Conservation (phyloP, 53 echinoderm and acorn worm species). For the Paracentrotus lividus region DNA sequence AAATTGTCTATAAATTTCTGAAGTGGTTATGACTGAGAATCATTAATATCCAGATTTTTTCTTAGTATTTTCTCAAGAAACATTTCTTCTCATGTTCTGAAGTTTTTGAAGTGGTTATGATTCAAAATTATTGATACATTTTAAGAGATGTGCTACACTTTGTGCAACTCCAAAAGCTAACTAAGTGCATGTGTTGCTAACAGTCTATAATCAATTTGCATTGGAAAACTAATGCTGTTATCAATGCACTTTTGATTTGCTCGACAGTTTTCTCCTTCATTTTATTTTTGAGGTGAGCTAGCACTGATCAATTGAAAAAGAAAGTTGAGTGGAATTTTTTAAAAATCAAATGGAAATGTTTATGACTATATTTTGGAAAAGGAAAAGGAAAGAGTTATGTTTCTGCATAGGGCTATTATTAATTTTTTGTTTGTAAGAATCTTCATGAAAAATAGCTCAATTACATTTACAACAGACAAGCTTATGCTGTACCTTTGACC, state of each 20-base stretch:
- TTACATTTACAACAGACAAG: no score
- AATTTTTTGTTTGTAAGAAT: no score
- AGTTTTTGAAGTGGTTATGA: conserved; percentile 27
- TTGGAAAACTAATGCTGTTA: background rate
- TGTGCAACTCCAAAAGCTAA: conserved; percentile 2
- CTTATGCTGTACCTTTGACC: no score
- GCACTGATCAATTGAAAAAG: background rate
- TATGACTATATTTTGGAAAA: no score
- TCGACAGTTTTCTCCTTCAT: background rate
- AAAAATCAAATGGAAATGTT: background rate
- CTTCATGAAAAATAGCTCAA: no score
- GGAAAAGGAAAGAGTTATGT: no score
- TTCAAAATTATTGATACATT: background rate
- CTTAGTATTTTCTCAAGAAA: background rate
- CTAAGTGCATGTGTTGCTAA: conserved; percentile 32
- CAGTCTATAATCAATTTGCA: background rate
- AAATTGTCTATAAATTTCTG: background rate
- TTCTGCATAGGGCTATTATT: no score
- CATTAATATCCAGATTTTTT: background rate
- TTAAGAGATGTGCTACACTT: background rate
- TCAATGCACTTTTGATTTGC: conserved; percentile 15
- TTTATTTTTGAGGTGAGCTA: background rate
- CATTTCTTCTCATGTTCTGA: background rate
- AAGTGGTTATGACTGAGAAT: background rate
- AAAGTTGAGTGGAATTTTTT: background rate